A percentile compares a stretch with the other conserved stretches of the same genome.
phyloP scores from a whole-genome alignment of 2,888 invertebrate species.

The Acleris laterana region DNA sequence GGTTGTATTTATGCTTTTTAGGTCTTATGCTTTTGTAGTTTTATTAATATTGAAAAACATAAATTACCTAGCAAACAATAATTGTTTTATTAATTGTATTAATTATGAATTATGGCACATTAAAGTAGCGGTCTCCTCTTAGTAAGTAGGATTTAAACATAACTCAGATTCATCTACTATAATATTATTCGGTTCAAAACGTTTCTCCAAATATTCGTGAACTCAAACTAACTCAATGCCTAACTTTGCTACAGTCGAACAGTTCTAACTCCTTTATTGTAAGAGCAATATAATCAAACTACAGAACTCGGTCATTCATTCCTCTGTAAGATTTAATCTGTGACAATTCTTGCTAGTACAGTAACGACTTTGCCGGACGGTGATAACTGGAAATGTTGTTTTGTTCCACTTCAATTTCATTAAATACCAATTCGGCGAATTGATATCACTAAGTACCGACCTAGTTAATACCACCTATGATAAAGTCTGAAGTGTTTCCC shows the following conservation, averaged over 20 bases:
- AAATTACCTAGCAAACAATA: too few relatives aligned
- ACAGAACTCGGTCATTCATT: conserved; percentile 18
- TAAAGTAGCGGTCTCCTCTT: too few relatives aligned
- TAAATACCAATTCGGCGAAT: conserved; percentile 41
- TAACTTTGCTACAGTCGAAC: not conserved
- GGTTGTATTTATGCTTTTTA: too few relatives aligned
- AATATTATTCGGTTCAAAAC: too few relatives aligned
- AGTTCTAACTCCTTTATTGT: not conserved
- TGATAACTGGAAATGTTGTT: conserved; percentile 40
- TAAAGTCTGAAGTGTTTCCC: not conserved
- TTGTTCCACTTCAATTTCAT: conserved; percentile 44
- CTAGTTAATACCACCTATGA: not conserved
- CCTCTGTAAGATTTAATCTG: conserved; percentile 47
- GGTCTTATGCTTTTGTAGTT: too few relatives aligned
- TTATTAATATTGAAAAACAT: too few relatives aligned
- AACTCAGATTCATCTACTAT: too few relatives aligned
- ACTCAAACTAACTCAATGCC: not conserved
- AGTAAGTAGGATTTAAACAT: too few relatives aligned
- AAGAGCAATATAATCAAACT: conserved; percentile 16
- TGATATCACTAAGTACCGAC: conserved; percentile 24
- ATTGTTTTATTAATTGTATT: too few relatives aligned
- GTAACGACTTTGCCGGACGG: conserved; percentile 23
- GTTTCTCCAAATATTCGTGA: too few relatives aligned
- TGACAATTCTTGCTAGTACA: conserved; percentile 43
- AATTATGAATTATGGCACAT: too few relatives aligned